A percentile compares a stretch with the other conserved stretches of the same genome.
phyloP scores from a whole-genome alignment of 2,113 vertebrate species.

The Hepsetus odoe region DNA sequence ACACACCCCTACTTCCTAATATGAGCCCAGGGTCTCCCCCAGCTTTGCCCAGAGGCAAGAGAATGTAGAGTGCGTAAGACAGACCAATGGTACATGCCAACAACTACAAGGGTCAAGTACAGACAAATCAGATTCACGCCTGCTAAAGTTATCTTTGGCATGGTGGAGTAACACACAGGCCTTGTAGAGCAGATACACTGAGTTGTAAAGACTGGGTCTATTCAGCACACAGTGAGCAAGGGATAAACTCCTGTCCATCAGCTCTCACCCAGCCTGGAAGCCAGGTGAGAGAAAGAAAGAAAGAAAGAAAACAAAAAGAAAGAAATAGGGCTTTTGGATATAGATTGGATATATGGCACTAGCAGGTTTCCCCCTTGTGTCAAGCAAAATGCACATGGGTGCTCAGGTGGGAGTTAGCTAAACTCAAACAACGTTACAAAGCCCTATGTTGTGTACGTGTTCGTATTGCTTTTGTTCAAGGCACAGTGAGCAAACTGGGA shows the following conservation, averaged over 20 bases:
- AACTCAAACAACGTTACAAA: slow-evolving; percentile 3
- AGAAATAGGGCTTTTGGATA: neutral
- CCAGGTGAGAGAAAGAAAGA: slow-evolving; percentile 2
- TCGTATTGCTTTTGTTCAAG: slow-evolving; percentile 2
- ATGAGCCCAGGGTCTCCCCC: slow-evolving; percentile 9
- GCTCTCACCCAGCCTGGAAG: neutral
- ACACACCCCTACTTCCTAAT: slow-evolving; percentile 12
- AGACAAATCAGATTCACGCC: slow-evolving; percentile 50
- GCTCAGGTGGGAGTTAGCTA: neutral
- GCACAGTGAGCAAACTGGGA: slow-evolving; percentile 7
- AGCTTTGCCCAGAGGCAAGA: slow-evolving; percentile 14
- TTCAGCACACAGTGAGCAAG: slow-evolving; percentile 33
- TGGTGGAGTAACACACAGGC: slow-evolving; percentile 36
- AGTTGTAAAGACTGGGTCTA: slow-evolving; percentile 29
- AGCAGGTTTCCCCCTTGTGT: neutral
- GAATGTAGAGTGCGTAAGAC: slow-evolving; percentile 8
- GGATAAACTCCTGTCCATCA: slow-evolving; percentile 47
- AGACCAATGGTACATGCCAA: slow-evolving; percentile 54
- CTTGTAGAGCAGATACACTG: slow-evolving; percentile 7
- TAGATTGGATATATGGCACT: neutral
- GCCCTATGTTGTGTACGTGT: neutral
- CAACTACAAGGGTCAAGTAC: slow-evolving; percentile 33
- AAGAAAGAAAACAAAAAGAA: neutral
- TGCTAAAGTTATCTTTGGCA: slow-evolving; percentile 54
- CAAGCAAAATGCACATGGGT: neutral